phyloP scores from a whole-genome alignment of 2,797 vertebrate genomes.

The Phyllotis vaccarum region DNA sequence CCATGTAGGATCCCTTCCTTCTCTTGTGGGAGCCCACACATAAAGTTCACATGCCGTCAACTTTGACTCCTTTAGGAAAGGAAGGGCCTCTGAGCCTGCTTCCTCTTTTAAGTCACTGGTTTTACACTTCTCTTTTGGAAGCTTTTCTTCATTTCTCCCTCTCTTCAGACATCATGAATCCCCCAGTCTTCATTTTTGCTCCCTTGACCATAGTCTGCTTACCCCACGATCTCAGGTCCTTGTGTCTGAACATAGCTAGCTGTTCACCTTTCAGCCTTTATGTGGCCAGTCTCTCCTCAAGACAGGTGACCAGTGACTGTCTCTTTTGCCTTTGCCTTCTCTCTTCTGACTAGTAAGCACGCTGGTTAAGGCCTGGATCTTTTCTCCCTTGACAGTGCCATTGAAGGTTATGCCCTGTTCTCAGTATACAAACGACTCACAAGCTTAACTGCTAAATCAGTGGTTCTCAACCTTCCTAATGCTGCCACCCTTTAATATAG shows the following conservation, averaged over 20 bases:
- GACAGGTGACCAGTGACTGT: background rate
- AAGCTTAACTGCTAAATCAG: background rate
- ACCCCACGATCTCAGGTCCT: background rate
- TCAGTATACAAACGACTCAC: background rate
- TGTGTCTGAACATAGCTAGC: background rate
- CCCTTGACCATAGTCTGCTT: background rate
- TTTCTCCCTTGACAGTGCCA: background rate
- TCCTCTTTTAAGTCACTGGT: background rate
- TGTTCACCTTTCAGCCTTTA: background rate
- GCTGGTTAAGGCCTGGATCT: background rate
- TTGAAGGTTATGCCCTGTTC: background rate
- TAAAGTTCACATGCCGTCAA: rapidly evolving
- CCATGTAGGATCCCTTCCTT: too few species aligned
- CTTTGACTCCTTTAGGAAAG: background rate
- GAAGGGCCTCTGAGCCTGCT: background rate
- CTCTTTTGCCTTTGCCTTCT: background rate
- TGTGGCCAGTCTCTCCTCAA: background rate
- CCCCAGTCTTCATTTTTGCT: background rate
- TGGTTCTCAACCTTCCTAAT: background rate
- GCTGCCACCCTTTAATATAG: background rate
- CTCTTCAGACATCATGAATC: rapidly evolving
- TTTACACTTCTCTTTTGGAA: background rate
- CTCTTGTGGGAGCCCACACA: background rate
- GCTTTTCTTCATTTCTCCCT: background rate
- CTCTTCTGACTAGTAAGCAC: background rate